Evolutionary conservation across 1,140 invertebrate species (phyloP).

Genomic region (Polypedilum vanderplanki): DNA sequence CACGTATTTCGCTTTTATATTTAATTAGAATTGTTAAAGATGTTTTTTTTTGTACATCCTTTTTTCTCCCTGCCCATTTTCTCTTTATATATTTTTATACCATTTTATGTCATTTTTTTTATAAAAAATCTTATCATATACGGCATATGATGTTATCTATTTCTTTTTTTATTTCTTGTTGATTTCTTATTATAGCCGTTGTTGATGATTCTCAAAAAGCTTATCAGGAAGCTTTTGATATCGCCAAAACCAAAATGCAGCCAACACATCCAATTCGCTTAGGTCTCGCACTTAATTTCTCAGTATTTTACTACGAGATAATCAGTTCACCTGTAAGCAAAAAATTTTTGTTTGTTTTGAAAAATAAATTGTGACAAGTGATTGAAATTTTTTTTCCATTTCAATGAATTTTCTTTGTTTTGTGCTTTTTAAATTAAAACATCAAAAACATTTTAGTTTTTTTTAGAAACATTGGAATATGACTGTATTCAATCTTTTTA

Average conservation of each 20-base stretch:
- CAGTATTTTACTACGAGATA: conserved; percentile 99
- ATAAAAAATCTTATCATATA: not conserved
- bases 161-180: not conserved
- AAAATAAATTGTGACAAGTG: not conserved
- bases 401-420: not conserved
- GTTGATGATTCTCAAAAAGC: conserved; percentile 97
- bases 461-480: not conserved
- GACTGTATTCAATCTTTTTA: not conserved
- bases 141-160: not conserved
- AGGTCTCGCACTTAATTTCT: conserved; percentile 95
- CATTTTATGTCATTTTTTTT: not conserved
- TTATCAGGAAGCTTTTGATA: conserved; percentile 98
- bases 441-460: too few relatives aligned
- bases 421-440: not conserved
- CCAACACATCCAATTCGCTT: conserved; percentile 95
- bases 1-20: too few relatives aligned
- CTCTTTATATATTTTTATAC: not conserved
- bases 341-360: not conserved
- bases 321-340: conserved; percentile 74
- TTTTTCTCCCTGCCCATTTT: not conserved
- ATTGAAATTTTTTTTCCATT: too few relatives aligned
- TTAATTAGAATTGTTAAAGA: too few relatives aligned
- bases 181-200: conserved; percentile 65
- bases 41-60: not conserved
- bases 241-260: conserved; percentile 96